Conservation (phyloP, 2,113 vertebrate genomes). For the Athene cunicularia region DNA sequence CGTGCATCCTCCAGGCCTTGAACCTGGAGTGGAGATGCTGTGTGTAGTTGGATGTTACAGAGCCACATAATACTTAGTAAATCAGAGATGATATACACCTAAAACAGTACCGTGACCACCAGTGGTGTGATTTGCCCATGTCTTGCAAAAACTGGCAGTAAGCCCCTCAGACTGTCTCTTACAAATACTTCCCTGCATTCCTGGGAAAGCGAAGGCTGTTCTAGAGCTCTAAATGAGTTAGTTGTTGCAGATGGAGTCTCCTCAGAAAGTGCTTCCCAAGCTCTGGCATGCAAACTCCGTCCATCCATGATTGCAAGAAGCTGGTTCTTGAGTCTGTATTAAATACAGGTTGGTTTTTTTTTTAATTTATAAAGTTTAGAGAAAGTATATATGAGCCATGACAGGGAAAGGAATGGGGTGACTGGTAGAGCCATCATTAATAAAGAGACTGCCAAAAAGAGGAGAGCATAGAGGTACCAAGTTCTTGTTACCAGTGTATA, state of each 20-base stretch:
- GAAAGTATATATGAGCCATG: background rate
- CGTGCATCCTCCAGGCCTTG: background rate
- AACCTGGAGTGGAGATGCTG: background rate
- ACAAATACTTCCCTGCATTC: background rate
- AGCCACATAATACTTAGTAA: background rate
- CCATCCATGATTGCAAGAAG: background rate
- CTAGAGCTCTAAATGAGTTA: background rate
- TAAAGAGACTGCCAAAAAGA: background rate
- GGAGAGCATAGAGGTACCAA: background rate
- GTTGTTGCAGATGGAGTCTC: background rate
- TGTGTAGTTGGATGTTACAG: background rate
- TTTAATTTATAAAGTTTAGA: background rate
- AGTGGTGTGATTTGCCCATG: accelerated
- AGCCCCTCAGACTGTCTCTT: background rate
- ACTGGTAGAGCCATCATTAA: background rate
- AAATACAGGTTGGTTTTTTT: background rate
- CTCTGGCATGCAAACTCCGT: background rate
- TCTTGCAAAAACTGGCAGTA: background rate
- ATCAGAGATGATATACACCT: background rate
- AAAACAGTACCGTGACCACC: background rate
- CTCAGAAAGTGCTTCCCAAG: background rate
- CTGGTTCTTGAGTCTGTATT: background rate
- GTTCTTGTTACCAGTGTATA: background rate
- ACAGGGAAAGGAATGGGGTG: background rate
- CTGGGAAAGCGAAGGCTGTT: background rate